Evolutionary conservation across 2,888 invertebrate genomes (phyloP), one percentile per base, ranked within the genome.

Genomic region (Gasteruption jaculator): DNA sequence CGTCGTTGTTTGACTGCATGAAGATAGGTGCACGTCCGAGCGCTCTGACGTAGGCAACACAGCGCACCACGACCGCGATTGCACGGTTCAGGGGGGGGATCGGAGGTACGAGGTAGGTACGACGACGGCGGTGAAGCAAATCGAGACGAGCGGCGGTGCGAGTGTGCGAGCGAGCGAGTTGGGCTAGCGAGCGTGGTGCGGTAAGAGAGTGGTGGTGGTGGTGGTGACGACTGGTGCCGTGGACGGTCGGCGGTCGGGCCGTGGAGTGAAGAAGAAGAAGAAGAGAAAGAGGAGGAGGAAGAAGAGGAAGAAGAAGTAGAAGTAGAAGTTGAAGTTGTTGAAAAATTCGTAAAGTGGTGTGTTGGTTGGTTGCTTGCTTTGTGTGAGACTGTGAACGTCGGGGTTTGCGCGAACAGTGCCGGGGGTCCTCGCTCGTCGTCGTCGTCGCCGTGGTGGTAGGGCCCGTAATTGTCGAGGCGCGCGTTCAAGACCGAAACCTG

Each of bases 181-280:
- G 44, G 40, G 29, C 54, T 50, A 53, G 54, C 52, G 52, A 52
- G 52, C 53, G 54, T 48, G 48, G 48, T 50, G 47, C 52, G 45
- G 48, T 42, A 36, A 25, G 42, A 38, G 29, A 30, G 40, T 40
- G 41, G 47, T 53, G 53, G 49, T 46, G 56, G 54, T 59, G 55
- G 55, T 50, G 54, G 53, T 55, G 60, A 57, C 55, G 60, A 61
- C 53, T 61, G 60, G 61, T 61, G 58, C 62, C 60, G 61, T 60
- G 57, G 57, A 60, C 58, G 57, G 59, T 51, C 55, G 54, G 53
- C 39, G 45, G 45, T 58, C 52, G 58, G 58, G 41, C 51, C 49
- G 58, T 56, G 53, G 57, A 54, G 57, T 56, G 53, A 50, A 47
- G 48, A 53, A 48, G 41, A 41, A 41, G 43, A 34, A 34, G 35